These are phyloP conservation scores for Podarcis cretensis DNA, from an alignment of 2,113 vertebrate species.

Conservation along the genomic window DNA sequence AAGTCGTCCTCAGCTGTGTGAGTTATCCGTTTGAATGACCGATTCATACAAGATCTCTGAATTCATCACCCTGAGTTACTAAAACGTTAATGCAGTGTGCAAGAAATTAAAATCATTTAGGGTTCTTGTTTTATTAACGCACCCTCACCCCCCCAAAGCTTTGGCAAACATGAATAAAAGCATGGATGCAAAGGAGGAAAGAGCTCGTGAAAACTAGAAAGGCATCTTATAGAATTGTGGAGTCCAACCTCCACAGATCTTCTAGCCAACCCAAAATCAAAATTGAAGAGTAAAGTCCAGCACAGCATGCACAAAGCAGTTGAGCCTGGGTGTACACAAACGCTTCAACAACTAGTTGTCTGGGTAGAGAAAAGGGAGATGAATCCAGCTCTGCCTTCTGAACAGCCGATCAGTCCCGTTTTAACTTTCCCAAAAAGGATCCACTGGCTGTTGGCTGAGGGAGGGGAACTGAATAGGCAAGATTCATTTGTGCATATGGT, in stretches of 20 bases:
- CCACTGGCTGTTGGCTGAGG: not conserved
- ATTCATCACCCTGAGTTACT: not conserved
- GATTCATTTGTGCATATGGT: not conserved
- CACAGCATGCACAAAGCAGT: not conserved
- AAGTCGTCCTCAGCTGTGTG: not conserved
- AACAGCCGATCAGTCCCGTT: not conserved
- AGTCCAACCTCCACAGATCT: too few species aligned
- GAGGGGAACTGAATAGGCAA: not conserved
- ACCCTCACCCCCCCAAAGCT: not conserved
- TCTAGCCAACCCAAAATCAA: not conserved
- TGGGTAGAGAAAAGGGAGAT: not conserved
- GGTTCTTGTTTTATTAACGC: not conserved
- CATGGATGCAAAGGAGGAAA: not conserved
- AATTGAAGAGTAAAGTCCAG: not conserved
- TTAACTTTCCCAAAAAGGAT: not conserved
- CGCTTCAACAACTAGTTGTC: not conserved
- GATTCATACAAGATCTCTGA: not conserved
- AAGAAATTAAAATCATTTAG: not conserved
- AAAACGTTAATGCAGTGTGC: not conserved
- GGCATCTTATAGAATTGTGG: too few species aligned
- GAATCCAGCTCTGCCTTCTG: not conserved
- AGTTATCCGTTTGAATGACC: not conserved
- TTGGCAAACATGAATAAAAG: not conserved
- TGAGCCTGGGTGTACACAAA: too few species aligned
- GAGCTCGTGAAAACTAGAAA: not conserved